Percentiles rank a stretch among this genome's conserved stretches.
These are phyloP conservation scores for Uloborus diversus DNA, from an alignment of 1,140 invertebrate species.

Conservation along the genomic window DNA sequence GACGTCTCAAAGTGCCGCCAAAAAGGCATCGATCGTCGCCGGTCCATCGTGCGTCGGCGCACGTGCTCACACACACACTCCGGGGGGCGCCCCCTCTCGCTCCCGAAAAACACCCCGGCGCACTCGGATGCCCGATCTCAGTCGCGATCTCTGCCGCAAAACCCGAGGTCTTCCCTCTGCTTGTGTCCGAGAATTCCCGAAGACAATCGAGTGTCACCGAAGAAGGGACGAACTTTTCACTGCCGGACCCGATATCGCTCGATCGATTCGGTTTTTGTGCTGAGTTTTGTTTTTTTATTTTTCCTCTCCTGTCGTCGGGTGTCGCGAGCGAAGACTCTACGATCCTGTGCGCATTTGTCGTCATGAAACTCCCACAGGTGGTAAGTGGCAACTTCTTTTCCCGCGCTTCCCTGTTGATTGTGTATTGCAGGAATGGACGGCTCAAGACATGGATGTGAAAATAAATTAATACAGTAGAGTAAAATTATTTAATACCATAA, in stretches of 20 bases:
- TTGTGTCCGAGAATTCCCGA: not conserved
- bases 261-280: not conserved
- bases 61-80: not conserved
- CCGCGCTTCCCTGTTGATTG: not conserved
- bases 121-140: not conserved
- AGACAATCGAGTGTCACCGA: no score
- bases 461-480: no score
- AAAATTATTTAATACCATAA: no score
- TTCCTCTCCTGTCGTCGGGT: not conserved
- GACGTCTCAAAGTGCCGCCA: not conserved
- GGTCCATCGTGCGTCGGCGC: slow-evolving; percentile 20
- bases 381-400: slow-evolving; percentile 13
- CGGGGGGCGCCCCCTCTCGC: not conserved
- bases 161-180: not conserved
- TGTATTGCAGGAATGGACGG: no score
- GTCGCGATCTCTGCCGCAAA: not conserved
- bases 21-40: not conserved
- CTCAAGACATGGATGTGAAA: no score
- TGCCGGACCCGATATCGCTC: not conserved
- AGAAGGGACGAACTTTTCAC: no score
- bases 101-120: not conserved
- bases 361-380: slow-evolving; percentile 54
- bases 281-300: not conserved
- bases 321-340: not conserved
- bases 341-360: slow-evolving; percentile 34